phyloP scores from a whole-genome alignment of 1,140 invertebrate genomes.

The Ostrea denselamellosa region DNA sequence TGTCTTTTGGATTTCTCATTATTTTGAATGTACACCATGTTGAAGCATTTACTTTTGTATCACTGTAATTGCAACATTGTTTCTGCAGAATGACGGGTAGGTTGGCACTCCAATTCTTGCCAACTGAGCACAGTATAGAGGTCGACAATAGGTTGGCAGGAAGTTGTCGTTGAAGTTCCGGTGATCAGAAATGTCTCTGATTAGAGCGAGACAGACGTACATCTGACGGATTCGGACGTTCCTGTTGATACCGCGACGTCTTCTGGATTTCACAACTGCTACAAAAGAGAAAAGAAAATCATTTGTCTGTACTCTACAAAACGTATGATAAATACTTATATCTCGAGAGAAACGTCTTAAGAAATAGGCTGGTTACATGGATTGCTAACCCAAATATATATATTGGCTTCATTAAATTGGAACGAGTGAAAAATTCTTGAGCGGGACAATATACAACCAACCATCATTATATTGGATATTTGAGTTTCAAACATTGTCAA shows the following conservation, averaged over 20 bases:
- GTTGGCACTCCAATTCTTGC: not conserved
- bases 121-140: conserved; percentile 11
- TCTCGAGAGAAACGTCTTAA: no score
- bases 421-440: no score
- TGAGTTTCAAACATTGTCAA: no score
- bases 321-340: not conserved
- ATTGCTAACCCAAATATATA: no score
- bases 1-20: not conserved
- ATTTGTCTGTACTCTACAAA: not conserved
- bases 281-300: not conserved
- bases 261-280: conserved; percentile 24
- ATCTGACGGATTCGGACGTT: conserved; percentile 25
- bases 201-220: not conserved
- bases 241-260: not conserved
- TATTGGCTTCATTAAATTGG: no score
- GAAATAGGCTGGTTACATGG: no score
- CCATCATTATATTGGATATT: no score
- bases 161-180: conserved; percentile 16
- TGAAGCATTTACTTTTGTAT: not conserved
- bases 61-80: conserved; percentile 16
- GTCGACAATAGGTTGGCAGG: not conserved
- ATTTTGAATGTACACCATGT: not conserved
- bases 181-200: not conserved
- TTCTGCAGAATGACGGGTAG: not conserved
- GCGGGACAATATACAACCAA: no score